phyloP scores from a whole-genome alignment of 2,888 invertebrate genomes.

The Drosophila picticornis region DNA sequence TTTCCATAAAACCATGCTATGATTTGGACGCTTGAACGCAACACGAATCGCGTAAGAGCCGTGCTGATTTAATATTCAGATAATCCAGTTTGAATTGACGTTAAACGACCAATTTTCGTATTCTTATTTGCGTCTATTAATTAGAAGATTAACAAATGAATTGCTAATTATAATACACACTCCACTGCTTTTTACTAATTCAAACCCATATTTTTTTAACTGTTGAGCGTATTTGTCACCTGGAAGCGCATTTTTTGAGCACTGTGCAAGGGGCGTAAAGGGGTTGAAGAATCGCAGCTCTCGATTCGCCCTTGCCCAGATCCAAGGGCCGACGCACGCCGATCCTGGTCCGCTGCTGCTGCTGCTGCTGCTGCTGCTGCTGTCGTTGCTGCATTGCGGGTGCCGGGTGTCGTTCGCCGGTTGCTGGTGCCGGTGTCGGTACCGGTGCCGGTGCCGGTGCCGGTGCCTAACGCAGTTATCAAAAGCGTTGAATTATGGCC shows the following conservation, averaged over 20 bases:
- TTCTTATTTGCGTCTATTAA: not conserved
- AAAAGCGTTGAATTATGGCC: constrained; percentile 83
- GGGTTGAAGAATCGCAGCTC: constrained; percentile 22
- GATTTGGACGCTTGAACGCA: not conserved
- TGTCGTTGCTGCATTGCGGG: constrained; percentile 16
- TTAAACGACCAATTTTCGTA: not conserved
- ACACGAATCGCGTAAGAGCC: not conserved
- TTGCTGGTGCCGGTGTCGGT: constrained; percentile 1
- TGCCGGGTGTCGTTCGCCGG: constrained; percentile 24
- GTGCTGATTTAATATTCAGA: not conserved
- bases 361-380: constrained; percentile 9
- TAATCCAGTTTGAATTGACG: not conserved
- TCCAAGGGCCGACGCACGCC: constrained; percentile 75
- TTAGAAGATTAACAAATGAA: not conserved
- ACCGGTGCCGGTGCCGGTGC: constrained; percentile 10
- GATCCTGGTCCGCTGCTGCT: constrained; percentile 57
- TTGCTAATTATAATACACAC: not conserved
- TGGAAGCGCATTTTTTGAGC: not conserved
- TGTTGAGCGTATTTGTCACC: not conserved
- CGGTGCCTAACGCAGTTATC: constrained; percentile 76
- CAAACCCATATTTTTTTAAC: not conserved
- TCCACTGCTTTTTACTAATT: not conserved
- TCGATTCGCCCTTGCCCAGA: constrained; percentile 47
- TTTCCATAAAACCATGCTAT: not conserved
- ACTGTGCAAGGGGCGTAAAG: constrained; percentile 35